Evolutionary conservation across 2,797 vertebrate species (phyloP).

Genomic region (Agapornis canus): DNA sequence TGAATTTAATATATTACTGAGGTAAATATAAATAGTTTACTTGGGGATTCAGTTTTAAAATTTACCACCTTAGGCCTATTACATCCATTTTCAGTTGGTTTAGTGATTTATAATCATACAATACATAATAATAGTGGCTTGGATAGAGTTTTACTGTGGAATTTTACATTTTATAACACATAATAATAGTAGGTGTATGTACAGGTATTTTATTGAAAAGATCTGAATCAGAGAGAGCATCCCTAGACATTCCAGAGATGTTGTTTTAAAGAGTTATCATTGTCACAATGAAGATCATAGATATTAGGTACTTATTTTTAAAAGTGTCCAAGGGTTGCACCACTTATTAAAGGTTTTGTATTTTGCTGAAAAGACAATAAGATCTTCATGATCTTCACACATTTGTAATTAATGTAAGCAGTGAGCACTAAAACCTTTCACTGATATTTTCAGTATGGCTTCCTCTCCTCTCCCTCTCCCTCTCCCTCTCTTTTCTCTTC

Average conservation of each 20-base stretch:
- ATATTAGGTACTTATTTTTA: not conserved
- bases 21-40: conserved; percentile 1
- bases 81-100: not conserved
- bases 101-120: not conserved
- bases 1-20: not conserved
- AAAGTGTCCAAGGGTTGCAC: not conserved
- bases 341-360: not conserved
- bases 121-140: not conserved
- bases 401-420: not conserved
- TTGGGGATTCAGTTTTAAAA: not conserved
- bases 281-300: not conserved
- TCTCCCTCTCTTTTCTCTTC: too few relatives aligned
- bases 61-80: not conserved
- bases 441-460: not conserved
- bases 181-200: not conserved
- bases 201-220: not conserved
- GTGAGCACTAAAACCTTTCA: not conserved
- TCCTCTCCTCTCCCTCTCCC: not conserved
- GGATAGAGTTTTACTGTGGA: not conserved
- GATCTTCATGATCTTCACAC: not conserved
- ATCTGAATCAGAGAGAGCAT: not conserved
- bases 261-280: not conserved
- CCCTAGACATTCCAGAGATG: not conserved
- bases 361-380: not conserved
- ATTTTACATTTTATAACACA: not conserved